Evolutionary conservation across 1,140 invertebrate species (phyloP), one percentile per base, ranked within the genome.

Genomic region (Apis laboriosa): DNA sequence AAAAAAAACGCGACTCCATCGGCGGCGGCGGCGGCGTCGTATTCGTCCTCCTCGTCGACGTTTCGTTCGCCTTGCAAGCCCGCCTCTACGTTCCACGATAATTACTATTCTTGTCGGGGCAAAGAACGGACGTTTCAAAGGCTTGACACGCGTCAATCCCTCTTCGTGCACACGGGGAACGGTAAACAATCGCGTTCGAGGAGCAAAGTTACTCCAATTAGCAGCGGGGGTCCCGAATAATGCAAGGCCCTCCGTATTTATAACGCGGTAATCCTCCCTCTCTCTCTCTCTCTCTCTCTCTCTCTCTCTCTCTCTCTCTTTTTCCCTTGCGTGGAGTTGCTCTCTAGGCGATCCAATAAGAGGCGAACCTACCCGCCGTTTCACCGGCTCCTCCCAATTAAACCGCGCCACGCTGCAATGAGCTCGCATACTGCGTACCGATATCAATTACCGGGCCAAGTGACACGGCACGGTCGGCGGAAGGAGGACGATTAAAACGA

Each of bases 181-280:
- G 77, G 83, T 87, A 87, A 87, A 87, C 86, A 87, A 87, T 87
- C 86, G 82, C 82, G 86, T 76, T 86, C 74, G 85, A 87, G 81
- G 64, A 80, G 71, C 86, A 28, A 87, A 87, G 86, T 88, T 87
- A 85, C 86, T 87, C 86, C 86, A 88, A 88, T 88, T 88, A 88
- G 85, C 75, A 80, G 73, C 86, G 43, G 68, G 68, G 77, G 72
- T 79, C 61, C 84, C 85, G 77, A 87, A 87, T 87, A 87, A 87
- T 84, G 83, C 60, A 70, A 68, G 75, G 61, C 82, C 56, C 83
- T 80, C 60, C 76, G 80, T 88, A 85, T 88, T 88, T 88, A 88
- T 85, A 88, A 88, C 79, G 56, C n/a, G 60, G 79, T 85, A 82
- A 84, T 85, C 83, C 75, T 58, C 56, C 64, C 21, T 74, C 51